Base-by-base conservation (phyloP, 2,113 vertebrate genomes). In the Lepisosteus oculatus region DNA sequence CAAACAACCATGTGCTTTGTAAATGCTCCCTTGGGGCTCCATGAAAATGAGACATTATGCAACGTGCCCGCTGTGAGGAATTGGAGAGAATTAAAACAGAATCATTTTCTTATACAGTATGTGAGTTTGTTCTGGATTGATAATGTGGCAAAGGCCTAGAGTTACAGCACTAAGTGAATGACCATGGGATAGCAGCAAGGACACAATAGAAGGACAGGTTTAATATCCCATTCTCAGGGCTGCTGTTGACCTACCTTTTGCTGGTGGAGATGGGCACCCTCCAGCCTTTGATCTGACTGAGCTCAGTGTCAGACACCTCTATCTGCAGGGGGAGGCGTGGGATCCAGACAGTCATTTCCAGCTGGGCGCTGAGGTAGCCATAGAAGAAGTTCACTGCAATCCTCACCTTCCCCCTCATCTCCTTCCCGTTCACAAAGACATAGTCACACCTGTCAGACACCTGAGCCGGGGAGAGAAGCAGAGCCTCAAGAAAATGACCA, bases 211-310 rank as follows among this genome's bases (percentile, higher is more conserved):
- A 51, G 5, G 9, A 51, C 5, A 51, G 47, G 11, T 13, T 11
- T 59, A 13, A 11, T 13, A 6, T 5, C 57, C 14, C 5, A 3
- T 13, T n/a, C 12, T 5, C 1, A n/a, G 42, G 42, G 15, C 6
- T 8, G 29, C 17, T 65, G 29, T 17, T 41, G 6, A 29, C 88
- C 56, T 73, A 99, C 97, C 97, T 97, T 82, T 93, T 95, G 74
- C 83, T 91, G 75, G 85, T 85, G 65, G 87, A 68, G 0, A 94
- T 82, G 15, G 97, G 96, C 1, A 98, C 94, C 66, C 96, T 71
- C 97, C 97, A 99, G 72, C 97, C 95, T 80, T 95, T 98, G 79
- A 99, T 94, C 84, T 98, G 97, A 86, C 93, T 98, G 71, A 99
- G 93, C 67, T 99, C 97, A 0, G 95, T 95, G 86, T 99, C 97